A percentile compares a stretch with the other conserved stretches of the same genome.
phyloP scores from a whole-genome alignment of 2,113 vertebrate genomes.

The Rattus rattus region DNA sequence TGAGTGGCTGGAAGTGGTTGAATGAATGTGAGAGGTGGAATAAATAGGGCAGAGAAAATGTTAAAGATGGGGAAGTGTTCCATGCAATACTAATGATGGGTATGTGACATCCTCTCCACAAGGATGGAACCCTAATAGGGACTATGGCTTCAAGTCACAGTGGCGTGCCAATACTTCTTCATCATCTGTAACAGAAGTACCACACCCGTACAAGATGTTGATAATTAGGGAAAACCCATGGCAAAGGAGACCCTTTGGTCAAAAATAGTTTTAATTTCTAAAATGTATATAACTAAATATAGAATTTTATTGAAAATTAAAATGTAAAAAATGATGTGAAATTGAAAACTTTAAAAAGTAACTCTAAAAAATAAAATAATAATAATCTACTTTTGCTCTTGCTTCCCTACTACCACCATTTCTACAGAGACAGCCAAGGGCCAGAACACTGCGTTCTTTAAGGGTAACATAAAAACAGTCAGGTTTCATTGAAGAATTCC shows the following conservation, averaged over 20 bases:
- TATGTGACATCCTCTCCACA: neutral
- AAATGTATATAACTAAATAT: neutral
- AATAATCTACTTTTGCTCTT: neutral
- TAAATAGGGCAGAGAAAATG: neutral
- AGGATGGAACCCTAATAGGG: neutral
- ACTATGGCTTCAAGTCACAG: neutral
- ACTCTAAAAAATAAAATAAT: neutral
- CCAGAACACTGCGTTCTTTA: neutral
- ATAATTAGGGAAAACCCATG: neutral
- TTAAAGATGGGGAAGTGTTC: neutral
- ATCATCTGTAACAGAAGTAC: neutral
- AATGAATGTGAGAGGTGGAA: neutral
- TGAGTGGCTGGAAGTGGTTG: neutral
- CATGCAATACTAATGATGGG: neutral
- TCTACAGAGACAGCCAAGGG: neutral
- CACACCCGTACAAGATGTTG: neutral
- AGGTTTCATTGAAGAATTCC: conserved; percentile 39
- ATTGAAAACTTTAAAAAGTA: conserved; percentile 9
- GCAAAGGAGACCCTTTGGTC: neutral
- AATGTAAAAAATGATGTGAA: neutral
- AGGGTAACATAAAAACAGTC: conserved; percentile 15
- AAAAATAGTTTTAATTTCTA: neutral
- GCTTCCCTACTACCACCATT: neutral
- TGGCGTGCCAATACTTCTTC: neutral
- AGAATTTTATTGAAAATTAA: conserved; percentile 10